Evolutionary conservation across 92 coral and sea anemone genomes (phyloP), one percentile per base, ranked within the genome.

Genomic region (Heteractis magnifica): DNA sequence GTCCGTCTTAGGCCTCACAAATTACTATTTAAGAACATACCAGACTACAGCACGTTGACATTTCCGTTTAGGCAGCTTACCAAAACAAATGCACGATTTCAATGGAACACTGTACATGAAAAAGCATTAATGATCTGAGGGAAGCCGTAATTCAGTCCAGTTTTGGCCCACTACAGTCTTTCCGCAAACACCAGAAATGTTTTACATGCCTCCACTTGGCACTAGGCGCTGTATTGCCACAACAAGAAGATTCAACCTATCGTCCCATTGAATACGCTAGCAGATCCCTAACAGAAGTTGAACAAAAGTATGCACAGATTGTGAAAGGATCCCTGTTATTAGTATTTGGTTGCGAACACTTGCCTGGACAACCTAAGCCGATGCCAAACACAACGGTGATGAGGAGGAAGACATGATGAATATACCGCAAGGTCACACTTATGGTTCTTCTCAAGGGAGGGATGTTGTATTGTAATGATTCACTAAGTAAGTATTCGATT

Each of bases 261-360:
- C 87, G 85, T 8, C 90, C 90, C 15, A 51, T 90, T 0, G 90
- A 90, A 41, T 90, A 90, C 18, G 83, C 83, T 6, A 90, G 90
- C 65, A 64, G 93, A 53, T 83, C 93, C 10, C 50, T 86, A 1
- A 86, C 82, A 6, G 81, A 81, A 3, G 52, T 59, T 8, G 86
- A 86, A 41, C 23, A 13, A 13, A 86, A 58, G 76, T 86, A 80
- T 58, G 64, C 51, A 13, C 89, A 87, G 53, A 77, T 89, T 13
- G 83, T 85, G 72, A 84, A 84, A 15, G 90, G 79, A 68, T 56
- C 77, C 1, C 76, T 83, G 13, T 81, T 84, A 13, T 58, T 88
- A 10, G 88, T 84, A 14, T 88, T 84, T 26, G 88, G 88, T 8
- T 79, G 88, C 44, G 85, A 53, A 53, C 56, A 53, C 56, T 53